phyloP scores from a whole-genome alignment of 2,797 vertebrate species.

The Lophura swinhoii region DNA sequence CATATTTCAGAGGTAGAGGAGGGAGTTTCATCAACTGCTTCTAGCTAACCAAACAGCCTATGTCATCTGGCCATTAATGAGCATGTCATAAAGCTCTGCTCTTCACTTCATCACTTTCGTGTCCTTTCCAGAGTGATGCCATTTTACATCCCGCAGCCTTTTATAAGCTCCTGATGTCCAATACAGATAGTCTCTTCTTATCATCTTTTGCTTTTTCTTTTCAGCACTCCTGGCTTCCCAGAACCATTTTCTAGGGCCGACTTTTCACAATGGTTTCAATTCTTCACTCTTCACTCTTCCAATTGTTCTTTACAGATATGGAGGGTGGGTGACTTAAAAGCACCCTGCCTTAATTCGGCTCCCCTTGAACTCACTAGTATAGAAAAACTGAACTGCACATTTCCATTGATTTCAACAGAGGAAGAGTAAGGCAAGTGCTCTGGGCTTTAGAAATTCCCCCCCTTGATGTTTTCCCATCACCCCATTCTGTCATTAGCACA shows the following conservation, averaged over 20 bases:
- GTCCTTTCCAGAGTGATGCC: constrained; percentile 55
- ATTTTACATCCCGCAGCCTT: constrained; percentile 54
- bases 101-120: constrained; percentile 41
- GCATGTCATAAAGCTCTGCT: background rate
- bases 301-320: constrained; percentile 57
- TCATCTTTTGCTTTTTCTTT: constrained; percentile 50
- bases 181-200: constrained; percentile 48
- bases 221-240: constrained; percentile 56
- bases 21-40: background rate
- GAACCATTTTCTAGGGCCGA: constrained; percentile 34
- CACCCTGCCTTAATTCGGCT: constrained; percentile 24
- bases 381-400: constrained; percentile 49
- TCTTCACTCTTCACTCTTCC: constrained; percentile 61
- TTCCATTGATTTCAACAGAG: constrained; percentile 48
- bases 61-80: constrained; percentile 32
- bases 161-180: constrained; percentile 65
- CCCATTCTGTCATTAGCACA: constrained; percentile 32
- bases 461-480: constrained; percentile 53
- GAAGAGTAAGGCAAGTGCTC: constrained; percentile 45
- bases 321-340: constrained; percentile 56
- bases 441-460: constrained; percentile 52
- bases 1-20: background rate
- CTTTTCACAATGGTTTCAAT: constrained; percentile 52
- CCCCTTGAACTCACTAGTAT: constrained; percentile 46
- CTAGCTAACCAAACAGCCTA: constrained; percentile 2